These are phyloP conservation scores for Polymixis flavicincta DNA, from an alignment of 2,888 invertebrate species.

Conservation along the genomic window DNA sequence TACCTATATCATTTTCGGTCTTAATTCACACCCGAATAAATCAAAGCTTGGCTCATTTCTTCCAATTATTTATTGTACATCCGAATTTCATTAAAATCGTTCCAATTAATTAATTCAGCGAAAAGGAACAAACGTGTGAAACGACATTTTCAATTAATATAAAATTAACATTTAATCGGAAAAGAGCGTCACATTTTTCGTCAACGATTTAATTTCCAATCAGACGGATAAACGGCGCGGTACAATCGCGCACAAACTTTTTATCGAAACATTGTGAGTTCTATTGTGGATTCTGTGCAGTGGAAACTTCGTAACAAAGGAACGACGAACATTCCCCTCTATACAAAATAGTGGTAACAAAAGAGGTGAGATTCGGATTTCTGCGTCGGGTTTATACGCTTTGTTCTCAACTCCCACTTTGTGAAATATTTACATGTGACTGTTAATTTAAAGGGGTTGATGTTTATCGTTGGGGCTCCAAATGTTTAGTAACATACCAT, in stretches of 20 bases:
- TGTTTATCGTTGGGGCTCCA: constrained; percentile 49
- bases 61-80: neutral
- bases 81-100: constrained; percentile 17
- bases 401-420: constrained; percentile 48
- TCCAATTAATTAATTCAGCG: constrained; percentile 33
- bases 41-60: too few species aligned
- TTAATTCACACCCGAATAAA: neutral
- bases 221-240: constrained; percentile 29
- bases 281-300: constrained; percentile 48
- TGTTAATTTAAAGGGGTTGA: constrained; percentile 61
- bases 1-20: too few species aligned
- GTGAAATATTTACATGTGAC: constrained; percentile 57
- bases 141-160: constrained; percentile 23
- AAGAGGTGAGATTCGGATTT: constrained; percentile 57
- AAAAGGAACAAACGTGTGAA: constrained; percentile 34
- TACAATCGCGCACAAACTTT: constrained; percentile 50
- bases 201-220: constrained; percentile 60
- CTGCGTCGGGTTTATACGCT: constrained; percentile 38
- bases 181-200: constrained; percentile 32
- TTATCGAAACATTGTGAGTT: constrained; percentile 44
- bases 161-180: constrained; percentile 31
- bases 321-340: constrained; percentile 38
- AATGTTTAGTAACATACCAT: constrained; percentile 41
- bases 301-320: constrained; percentile 58
- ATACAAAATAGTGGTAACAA: constrained; percentile 55